Conservation (phyloP, 2,113 vertebrate species). For the Meriones unguiculatus region DNA sequence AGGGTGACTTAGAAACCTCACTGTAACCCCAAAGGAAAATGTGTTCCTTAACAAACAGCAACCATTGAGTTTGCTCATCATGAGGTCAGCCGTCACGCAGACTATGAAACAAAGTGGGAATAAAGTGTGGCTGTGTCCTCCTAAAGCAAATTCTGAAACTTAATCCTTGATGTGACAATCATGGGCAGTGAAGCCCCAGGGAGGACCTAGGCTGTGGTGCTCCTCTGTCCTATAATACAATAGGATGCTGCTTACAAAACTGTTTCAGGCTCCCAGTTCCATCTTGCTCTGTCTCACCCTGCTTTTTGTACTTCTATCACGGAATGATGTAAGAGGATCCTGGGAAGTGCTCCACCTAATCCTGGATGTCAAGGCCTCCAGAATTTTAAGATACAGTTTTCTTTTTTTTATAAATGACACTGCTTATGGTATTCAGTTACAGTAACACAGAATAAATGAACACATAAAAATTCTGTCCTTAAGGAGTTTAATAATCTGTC, state of each 20-base stretch:
- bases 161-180: not conserved
- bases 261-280: not conserved
- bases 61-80: not conserved
- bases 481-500: not conserved
- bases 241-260: not conserved
- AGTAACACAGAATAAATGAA: not conserved
- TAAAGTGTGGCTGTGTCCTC: not conserved
- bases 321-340: not conserved
- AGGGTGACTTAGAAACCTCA: not conserved
- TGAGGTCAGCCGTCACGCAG: not conserved
- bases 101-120: not conserved
- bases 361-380: not conserved
- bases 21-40: not conserved
- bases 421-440: not conserved
- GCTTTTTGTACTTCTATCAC: not conserved
- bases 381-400: not conserved
- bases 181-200: too few species aligned
- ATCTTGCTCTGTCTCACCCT: not conserved
- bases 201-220: not conserved
- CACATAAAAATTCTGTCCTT: not conserved
- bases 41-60: not conserved
- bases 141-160: not conserved
- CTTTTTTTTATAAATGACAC: not conserved
- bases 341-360: not conserved
- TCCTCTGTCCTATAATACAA: not conserved